Conservation (phyloP, 1,140 invertebrate genomes). For the Neuroterus valhalla region DNA sequence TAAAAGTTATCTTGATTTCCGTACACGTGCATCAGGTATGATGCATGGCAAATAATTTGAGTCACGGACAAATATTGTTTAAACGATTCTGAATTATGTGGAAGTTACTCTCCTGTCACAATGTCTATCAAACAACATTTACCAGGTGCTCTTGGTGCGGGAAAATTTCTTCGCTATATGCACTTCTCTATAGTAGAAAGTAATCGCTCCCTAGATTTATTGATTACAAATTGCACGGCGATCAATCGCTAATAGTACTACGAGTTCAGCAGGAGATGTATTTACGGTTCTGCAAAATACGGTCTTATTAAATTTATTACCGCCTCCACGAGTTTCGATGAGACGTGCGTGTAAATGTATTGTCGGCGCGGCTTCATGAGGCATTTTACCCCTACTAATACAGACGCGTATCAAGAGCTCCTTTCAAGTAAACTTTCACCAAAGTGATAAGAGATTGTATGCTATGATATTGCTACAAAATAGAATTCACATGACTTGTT, state of each 20-base stretch:
- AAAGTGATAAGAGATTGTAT: neutral
- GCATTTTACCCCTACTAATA: neutral
- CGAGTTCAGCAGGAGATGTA: conserved; percentile 45
- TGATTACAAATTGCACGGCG: conserved; percentile 65
- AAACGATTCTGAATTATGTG: neutral
- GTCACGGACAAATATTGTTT: too few species aligned
- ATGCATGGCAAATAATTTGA: too few species aligned
- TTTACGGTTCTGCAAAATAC: conserved; percentile 64
- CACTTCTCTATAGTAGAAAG: conserved; percentile 10
- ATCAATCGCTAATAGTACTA: conserved; percentile 63
- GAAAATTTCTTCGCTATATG: conserved; percentile 48
- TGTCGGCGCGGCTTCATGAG: neutral
- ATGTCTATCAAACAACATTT: conserved; percentile 10
- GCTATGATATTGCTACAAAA: too few species aligned
- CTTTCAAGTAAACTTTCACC: conserved; percentile 5
- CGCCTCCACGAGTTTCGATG: conserved; percentile 22
- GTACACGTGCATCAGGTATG: too few species aligned
- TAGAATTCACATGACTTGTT: too few species aligned
- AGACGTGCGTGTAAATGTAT: conserved; percentile 13
- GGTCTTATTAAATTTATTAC: conserved; percentile 41
- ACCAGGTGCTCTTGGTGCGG: conserved; percentile 29
- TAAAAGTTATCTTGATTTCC: too few species aligned
- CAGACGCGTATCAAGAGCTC: neutral
- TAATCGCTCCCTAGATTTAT: conserved; percentile 60
- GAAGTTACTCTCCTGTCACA: neutral